Percentiles rank a stretch among this genome's conserved stretches.
phyloP scores from a whole-genome alignment of 2,797 vertebrate genomes.

The Buphagus erythrorhynchus region DNA sequence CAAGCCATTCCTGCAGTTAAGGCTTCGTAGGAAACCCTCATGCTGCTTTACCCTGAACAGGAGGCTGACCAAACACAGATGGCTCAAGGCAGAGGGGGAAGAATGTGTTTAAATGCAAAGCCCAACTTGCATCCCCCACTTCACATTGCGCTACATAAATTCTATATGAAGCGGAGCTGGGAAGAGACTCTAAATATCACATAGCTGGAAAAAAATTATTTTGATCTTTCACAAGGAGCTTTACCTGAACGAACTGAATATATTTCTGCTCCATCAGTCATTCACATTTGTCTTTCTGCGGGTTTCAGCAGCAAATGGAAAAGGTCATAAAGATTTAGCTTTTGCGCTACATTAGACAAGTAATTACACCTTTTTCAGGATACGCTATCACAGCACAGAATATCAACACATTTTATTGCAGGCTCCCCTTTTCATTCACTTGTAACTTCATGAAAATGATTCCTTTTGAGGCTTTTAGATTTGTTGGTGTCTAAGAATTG shows the following conservation, averaged over 20 bases:
- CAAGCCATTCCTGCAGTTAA: neutral
- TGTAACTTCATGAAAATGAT: neutral
- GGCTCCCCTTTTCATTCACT: neutral
- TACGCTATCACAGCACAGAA: neutral
- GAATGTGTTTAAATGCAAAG: neutral
- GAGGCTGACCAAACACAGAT: neutral
- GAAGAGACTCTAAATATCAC: constrained; percentile 1
- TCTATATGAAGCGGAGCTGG: neutral
- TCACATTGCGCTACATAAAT: neutral
- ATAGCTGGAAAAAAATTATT: neutral
- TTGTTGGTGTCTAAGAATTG: neutral
- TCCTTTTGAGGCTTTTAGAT: neutral
- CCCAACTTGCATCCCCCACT: neutral
- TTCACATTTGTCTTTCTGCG: neutral
- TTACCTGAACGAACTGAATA: neutral
- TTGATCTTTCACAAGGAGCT: neutral
- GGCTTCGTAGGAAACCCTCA: neutral
- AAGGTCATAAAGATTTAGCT: constrained; percentile 28
- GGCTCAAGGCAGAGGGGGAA: neutral
- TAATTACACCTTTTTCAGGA: neutral
- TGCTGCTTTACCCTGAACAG: neutral
- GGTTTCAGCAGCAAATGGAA: constrained; percentile 22
- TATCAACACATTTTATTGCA: neutral
- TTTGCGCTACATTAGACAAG: neutral
- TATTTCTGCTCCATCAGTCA: constrained; percentile 15